Conservation (phyloP, 1,140 invertebrate genomes). For the Brachionus calyciflorus region DNA sequence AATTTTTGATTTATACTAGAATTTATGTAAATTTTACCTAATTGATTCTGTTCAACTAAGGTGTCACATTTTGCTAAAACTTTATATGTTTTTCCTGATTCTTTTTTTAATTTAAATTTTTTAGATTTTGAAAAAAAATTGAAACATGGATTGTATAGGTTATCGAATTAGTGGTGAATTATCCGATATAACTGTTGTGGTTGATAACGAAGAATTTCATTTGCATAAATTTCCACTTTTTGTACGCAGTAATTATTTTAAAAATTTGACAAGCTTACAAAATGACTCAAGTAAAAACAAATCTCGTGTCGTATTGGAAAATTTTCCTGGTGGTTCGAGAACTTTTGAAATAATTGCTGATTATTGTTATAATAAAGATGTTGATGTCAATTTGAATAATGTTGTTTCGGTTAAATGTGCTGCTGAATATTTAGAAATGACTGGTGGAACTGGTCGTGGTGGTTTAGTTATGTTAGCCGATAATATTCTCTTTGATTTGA, state of each 20-base stretch:
- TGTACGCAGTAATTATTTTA: slow-evolving; percentile 46
- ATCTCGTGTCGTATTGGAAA: slow-evolving; percentile 20
- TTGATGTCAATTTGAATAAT: slow-evolving; percentile 42
- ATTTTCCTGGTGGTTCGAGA: slow-evolving; percentile 46
- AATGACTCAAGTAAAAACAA: not conserved
- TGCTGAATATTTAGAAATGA: slow-evolving; percentile 47
- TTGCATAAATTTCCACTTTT: slow-evolving; percentile 47
- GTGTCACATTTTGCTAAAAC: too few relatives aligned
- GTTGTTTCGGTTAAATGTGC: slow-evolving; percentile 38
- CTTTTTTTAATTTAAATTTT: too few relatives aligned
- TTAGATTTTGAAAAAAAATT: not conserved
- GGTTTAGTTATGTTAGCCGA: slow-evolving; percentile 33
- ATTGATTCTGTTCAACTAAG: too few relatives aligned
- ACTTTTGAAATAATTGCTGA: slow-evolving; percentile 47
- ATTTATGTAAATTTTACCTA: too few relatives aligned
- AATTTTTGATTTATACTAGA: too few relatives aligned
- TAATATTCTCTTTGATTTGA: slow-evolving; percentile 30
- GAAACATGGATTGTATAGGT: slow-evolving; percentile 41
- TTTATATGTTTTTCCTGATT: too few relatives aligned
- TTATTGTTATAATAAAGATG: slow-evolving; percentile 45
- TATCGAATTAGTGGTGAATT: slow-evolving; percentile 45
- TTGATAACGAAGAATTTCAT: slow-evolving; percentile 46
- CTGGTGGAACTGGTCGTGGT: slow-evolving; percentile 18
- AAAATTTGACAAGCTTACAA: slow-evolving; percentile 20
- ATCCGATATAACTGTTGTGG: slow-evolving; percentile 46